Evolutionary conservation across 2,113 vertebrate species (phyloP), one percentile per base, ranked within the genome.

Genomic region (Halichoerus grypus): DNA sequence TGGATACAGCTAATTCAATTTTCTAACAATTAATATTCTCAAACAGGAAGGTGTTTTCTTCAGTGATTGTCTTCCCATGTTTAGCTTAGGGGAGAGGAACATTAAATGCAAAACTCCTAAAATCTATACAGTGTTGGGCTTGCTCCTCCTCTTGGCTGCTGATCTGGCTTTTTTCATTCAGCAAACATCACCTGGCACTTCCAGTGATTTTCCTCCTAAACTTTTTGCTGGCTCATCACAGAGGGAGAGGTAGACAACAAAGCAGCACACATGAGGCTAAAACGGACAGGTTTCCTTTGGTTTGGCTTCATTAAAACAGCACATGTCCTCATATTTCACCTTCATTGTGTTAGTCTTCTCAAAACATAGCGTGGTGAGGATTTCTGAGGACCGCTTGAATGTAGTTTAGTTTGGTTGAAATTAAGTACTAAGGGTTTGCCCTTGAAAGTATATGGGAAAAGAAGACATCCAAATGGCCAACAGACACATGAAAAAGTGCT

Each of bases 1-100:
- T 31, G 61, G 87, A 96, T 96, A n/a, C 5, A 94, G 67, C 28
- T 97, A 96, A 98, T 98, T 98, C 81, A 94, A 67, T 97, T 97
- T 98, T 95, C 72, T 84, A 80, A 95, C 61, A 88, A 91, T 81
- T 96, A 96, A 84, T 96, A 95, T 63, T 90, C 36, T 96, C 72
- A 94, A 24, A 88, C 28, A 93, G 39, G 69, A 69, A 10, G 74
- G 94, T 33, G 83, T 94, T 97, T 97, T 77, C 95, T 88, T 71
- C 89, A 3, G 1, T 87, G 97, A 97, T 80, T 97, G 19, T 49
- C 55, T 97, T 94, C 82, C 77, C n/a, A 59, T 18, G 63, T 79
- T 97, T 97, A 93, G 6, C 9, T 26, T 94, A 13, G 36, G 71
- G 91, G 49, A 96, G 93, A 89, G 79, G 95, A 96, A 91, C 55